A percentile compares a stretch with the other conserved stretches of the same genome.
Conservation (phyloP, 2,797 vertebrate species). For the Pangasius macronema region DNA sequence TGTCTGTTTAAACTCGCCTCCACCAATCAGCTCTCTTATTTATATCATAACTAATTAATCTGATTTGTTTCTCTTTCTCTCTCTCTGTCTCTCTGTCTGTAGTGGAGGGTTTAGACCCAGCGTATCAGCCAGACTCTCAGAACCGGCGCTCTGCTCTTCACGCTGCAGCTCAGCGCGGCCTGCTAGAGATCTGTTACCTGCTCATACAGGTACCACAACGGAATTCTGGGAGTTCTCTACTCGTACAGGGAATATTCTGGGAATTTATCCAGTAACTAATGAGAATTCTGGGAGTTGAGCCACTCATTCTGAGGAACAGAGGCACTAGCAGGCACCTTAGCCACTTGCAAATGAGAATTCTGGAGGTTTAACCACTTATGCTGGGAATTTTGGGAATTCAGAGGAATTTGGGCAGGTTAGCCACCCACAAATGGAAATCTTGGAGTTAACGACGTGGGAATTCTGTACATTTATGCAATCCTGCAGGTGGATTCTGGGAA, state of each 20-base stretch:
- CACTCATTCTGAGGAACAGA: neutral
- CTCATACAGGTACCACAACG: constrained; percentile 79
- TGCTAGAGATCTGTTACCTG: constrained; percentile 88
- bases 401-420: neutral
- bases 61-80: neutral
- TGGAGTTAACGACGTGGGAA: neutral
- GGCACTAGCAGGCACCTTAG: neutral
- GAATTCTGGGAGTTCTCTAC: neutral
- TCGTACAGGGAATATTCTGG: too few species aligned
- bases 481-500: neutral
- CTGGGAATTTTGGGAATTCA: neutral
- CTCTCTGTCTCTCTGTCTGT: constrained; percentile 21
- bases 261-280: neutral
- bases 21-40: neutral
- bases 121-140: constrained; percentile 88
- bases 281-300: neutral
- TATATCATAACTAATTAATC: neutral
- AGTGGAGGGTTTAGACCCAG: constrained; percentile 92
- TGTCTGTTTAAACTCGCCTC: neutral
- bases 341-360: neutral
- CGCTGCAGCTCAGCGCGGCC: constrained; percentile 86
- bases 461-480: neutral
- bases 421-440: too few species aligned
- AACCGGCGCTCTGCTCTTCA: constrained; percentile 87
- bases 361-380: neutral